phyloP scores from a whole-genome alignment of 2,113 vertebrate species.

The Catagonus wagneri region DNA sequence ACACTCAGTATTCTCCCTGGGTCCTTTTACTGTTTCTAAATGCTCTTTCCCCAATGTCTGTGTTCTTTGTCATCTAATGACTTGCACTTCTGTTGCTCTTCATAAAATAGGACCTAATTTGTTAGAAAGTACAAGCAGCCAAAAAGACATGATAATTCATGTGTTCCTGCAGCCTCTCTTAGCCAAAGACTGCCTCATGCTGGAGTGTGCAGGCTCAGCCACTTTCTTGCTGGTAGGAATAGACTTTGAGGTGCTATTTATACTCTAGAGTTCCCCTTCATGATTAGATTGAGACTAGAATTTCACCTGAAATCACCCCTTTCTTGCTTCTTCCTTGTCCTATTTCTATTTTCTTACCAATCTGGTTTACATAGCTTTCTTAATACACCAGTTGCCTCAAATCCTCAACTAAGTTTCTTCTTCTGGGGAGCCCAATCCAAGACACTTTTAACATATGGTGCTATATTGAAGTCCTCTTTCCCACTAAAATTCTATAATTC shows the following conservation, averaged over 20 bases:
- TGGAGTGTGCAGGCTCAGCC: not conserved
- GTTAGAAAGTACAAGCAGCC: not conserved
- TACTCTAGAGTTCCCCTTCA: not conserved
- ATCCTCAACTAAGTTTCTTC: not conserved
- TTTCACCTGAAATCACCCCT: not conserved
- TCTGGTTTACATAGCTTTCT: not conserved
- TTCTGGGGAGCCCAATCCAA: not conserved
- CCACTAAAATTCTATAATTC: not conserved
- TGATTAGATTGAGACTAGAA: not conserved
- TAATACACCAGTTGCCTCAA: not conserved
- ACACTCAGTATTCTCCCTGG: not conserved
- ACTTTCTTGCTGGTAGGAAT: not conserved
- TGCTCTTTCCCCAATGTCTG: not conserved
- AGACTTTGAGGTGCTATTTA: not conserved
- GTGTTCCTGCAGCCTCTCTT: rapidly evolving
- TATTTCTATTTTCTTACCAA: not conserved
- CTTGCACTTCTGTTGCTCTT: not conserved
- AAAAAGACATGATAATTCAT: not conserved
- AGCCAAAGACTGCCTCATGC: not conserved
- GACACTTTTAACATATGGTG: not conserved
- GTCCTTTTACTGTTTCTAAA: not conserved
- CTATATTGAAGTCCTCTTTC: not conserved
- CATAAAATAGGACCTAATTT: not conserved
- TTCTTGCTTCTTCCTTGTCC: not conserved
- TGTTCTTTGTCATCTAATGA: not conserved